These are phyloP conservation scores for Agrochola lota DNA, from an alignment of 2,888 invertebrate species.

Conservation along the genomic window DNA sequence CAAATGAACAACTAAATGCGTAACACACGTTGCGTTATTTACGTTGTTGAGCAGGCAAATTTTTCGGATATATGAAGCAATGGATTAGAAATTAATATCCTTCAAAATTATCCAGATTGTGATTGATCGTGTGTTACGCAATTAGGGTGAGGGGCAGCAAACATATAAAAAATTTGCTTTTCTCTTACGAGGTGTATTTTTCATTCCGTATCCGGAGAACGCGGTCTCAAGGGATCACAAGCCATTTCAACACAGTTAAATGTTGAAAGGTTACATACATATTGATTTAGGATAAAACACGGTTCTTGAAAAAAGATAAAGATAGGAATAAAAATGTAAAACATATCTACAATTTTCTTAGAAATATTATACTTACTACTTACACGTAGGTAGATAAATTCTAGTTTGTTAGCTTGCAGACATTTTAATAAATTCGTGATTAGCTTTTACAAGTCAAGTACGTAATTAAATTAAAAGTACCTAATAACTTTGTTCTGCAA, in stretches of 20 bases:
- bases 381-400: background rate
- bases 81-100: no score
- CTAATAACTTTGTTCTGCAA: constrained; percentile 19
- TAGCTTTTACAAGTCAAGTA: constrained; percentile 9
- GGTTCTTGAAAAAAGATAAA: background rate
- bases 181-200: background rate
- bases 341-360: background rate
- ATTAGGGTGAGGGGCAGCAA: background rate
- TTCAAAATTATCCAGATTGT: no score
- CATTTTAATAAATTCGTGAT: constrained; percentile 25
- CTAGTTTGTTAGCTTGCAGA: constrained; percentile 22
- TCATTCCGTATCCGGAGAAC: background rate
- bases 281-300: background rate
- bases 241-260: constrained; percentile 9
- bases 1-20: background rate
- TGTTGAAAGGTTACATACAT: background rate
- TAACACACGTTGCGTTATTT: no score
- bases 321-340: no score
- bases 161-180: background rate
- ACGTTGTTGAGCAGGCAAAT: no score
- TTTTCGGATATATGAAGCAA: no score
- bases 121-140: no score
- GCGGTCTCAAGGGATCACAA: background rate
- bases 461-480: constrained; percentile 23
- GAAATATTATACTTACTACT: background rate